A percentile compares a stretch with the other conserved stretches of the same genome.
phyloP scores from a whole-genome alignment of 2,797 vertebrate species.

The Dromococcyx pavoninus region DNA sequence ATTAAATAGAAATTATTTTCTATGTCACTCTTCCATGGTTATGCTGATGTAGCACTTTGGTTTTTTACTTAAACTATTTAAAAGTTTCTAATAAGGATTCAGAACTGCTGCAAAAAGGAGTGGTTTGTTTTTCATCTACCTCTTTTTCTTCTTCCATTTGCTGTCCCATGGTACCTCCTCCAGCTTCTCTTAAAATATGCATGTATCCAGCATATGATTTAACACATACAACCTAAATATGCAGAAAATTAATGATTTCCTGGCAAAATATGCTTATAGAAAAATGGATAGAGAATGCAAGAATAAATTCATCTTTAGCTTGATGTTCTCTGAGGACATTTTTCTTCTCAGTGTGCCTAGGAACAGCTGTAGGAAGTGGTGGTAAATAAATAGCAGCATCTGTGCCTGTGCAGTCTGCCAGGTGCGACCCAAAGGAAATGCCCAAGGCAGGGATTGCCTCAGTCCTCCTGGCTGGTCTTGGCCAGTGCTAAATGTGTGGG shows the following conservation, averaged over 20 bases:
- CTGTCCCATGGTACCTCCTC: background rate
- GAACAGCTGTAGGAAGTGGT: background rate
- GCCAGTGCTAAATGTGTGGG: background rate
- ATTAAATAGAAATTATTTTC: background rate
- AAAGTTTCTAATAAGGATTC: background rate
- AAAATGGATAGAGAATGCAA: background rate
- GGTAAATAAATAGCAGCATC: background rate
- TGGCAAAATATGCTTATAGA: background rate
- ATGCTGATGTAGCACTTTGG: background rate
- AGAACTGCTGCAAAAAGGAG: background rate
- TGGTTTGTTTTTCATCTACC: background rate
- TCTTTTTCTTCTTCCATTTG: background rate
- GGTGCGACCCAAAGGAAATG: background rate
- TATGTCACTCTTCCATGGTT: background rate
- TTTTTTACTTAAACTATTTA: background rate
- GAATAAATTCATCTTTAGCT: background rate
- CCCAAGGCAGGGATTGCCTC: background rate
- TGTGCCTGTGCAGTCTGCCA: accelerated
- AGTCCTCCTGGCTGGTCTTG: background rate
- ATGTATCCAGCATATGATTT: background rate
- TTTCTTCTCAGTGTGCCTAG: accelerated
- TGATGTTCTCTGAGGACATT: background rate
- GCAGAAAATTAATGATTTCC: background rate
- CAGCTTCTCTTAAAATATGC: background rate
- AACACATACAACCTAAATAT: background rate